Conservation (phyloP, 64 coral and sea anemone genomes). For the Montipora foliosa region DNA sequence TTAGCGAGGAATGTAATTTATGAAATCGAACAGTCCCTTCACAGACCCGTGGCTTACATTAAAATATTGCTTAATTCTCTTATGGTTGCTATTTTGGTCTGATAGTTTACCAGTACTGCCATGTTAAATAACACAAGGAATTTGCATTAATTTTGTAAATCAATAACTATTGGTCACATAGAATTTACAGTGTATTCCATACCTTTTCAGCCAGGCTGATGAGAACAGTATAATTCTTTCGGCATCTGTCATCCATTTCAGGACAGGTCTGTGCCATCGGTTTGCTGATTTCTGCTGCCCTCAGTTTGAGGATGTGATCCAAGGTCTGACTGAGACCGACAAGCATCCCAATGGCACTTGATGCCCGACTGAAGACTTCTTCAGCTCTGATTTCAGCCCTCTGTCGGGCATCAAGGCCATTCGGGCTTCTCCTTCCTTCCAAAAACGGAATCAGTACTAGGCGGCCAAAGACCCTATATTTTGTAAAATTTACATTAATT, state of each 20-base stretch:
- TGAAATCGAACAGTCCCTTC: too few relatives aligned
- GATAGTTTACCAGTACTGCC: too few relatives aligned
- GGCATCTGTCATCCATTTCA: constrained; percentile 21
- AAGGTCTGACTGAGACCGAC: not conserved
- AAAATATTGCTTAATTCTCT: too few relatives aligned
- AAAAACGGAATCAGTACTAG: constrained; percentile 56
- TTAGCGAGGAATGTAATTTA: too few relatives aligned
- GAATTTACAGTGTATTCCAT: not conserved
- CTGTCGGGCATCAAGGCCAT: constrained; percentile 33
- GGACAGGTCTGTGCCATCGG: not conserved
- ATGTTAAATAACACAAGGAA: not conserved
- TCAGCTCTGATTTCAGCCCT: not conserved
- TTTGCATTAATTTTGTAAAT: not conserved
- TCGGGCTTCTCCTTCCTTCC: constrained; percentile 29
- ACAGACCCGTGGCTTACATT: too few relatives aligned
- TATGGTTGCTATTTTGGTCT: too few relatives aligned
- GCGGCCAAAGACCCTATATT: constrained; percentile 39
- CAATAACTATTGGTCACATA: not conserved
- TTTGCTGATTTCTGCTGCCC: not conserved
- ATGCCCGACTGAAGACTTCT: constrained; percentile 16
- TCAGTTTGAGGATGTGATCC: not conserved
- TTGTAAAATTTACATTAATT: not conserved
- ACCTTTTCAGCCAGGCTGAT: constrained; percentile 71
- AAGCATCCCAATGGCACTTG: constrained; percentile 43
- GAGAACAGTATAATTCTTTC: constrained; percentile 27